These are phyloP conservation scores for Enteromius viviparus DNA, from an alignment of 2,797 vertebrate species.

Conservation along the genomic window DNA sequence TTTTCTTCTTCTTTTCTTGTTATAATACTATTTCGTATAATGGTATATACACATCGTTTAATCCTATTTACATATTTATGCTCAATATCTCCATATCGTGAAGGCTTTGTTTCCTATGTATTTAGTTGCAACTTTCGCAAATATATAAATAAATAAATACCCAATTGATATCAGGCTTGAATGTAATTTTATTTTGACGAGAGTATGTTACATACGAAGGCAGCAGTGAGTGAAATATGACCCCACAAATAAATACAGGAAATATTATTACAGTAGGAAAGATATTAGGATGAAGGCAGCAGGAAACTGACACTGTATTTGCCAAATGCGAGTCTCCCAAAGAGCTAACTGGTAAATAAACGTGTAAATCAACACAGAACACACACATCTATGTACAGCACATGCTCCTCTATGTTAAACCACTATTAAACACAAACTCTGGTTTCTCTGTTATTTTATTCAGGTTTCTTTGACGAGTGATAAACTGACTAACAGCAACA, in stretches of 20 bases:
- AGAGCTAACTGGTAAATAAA: conserved; percentile 16
- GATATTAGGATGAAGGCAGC: conserved; percentile 35
- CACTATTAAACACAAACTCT: conserved; percentile 21
- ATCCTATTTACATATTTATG: neutral
- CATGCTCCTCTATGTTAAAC: conserved; percentile 33
- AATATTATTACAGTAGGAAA: conserved; percentile 48
- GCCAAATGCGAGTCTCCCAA: conserved; percentile 26
- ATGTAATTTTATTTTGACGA: conserved; percentile 53
- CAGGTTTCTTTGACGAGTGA: conserved; percentile 28
- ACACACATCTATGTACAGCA: conserved; percentile 32
- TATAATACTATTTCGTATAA: neutral
- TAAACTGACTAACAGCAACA: conserved; percentile 3
- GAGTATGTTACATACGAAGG: conserved; percentile 43
- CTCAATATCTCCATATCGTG: neutral
- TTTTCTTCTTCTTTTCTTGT: neutral
- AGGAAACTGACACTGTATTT: conserved; percentile 36
- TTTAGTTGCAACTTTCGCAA: neutral
- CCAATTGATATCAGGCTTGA: conserved; percentile 16
- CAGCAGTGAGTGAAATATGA: conserved; percentile 52
- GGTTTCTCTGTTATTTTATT: neutral
- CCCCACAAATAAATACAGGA: conserved; percentile 59
- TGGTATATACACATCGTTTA: neutral
- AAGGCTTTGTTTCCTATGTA: neutral
- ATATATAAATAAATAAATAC: neutral
- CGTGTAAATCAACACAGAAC: conserved; percentile 35